Evolutionary conservation across 1,140 invertebrate species (phyloP), one percentile per base, ranked within the genome.

Genomic region (Carposina sasakii): DNA sequence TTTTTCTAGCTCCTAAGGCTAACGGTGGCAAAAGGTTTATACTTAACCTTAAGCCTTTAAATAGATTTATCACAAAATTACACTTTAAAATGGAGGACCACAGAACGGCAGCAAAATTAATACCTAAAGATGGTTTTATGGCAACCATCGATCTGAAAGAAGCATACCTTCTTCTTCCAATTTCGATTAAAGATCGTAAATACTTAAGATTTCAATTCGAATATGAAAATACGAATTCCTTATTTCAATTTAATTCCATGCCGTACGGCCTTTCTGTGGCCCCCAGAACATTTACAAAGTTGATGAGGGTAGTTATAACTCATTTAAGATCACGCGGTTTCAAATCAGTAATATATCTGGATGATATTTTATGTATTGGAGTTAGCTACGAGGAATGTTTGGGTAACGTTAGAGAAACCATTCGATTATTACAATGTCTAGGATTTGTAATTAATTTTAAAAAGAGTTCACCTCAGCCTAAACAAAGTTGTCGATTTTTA

Each of bases 371-470:
- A 5, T 48, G 30, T 22, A n/a, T 48, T n/a, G 13, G 30, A n/a
- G n/a, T n/a, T n/a, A n/a, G n/a, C n/a, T n/a, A n/a, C n/a, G n/a
- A n/a, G n/a, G n/a, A n/a, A n/a, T 19, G 33, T 39, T 23, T 20
- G 1, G n/a, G 16, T 9, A 22, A 37, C 21, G 22, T 47, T 9
- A 22, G 24, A 3, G 21, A 21, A 20, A 34, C 33, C n/a, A 22
- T 13, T 24, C 36, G 37, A 24, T 15, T 39, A 23, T 40, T 48
- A 24, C 21, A 39, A 23, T n/a, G 15, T 17, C 28, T 48, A 37
- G 46, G 46, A 1, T 48, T 48, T 16, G 21, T 46, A 34, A 39
- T 48, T 23, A 37, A 48, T 39, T 39, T 21, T 28, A 19, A 44
- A 26, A 48, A 46, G 36, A 36, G 44, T 23, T 9, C 8, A 17